phyloP scores from a whole-genome alignment of 2,797 vertebrate genomes.

The Pangasius macronema region DNA sequence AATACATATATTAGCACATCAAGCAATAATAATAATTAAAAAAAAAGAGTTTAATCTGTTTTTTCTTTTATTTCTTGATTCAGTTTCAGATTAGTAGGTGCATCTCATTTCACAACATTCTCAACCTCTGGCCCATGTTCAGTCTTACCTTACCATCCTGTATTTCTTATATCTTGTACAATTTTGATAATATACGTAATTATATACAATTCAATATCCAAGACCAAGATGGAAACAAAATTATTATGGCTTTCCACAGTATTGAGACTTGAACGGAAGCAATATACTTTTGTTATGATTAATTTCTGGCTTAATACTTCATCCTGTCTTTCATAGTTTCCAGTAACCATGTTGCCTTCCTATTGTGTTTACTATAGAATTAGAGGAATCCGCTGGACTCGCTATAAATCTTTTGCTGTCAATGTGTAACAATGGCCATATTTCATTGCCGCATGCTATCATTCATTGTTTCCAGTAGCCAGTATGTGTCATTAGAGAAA shows the following conservation, averaged over 20 bases:
- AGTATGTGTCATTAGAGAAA: conserved; percentile 40
- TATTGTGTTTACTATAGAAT: background rate
- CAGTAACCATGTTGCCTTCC: background rate
- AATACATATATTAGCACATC: background rate
- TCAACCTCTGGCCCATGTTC: background rate
- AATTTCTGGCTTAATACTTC: background rate
- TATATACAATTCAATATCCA: background rate
- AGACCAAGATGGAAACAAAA: background rate
- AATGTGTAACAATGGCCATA: conserved; percentile 32
- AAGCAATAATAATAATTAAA: background rate
- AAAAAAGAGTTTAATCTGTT: background rate
- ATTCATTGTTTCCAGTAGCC: conserved; percentile 40
- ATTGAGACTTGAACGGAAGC: background rate
- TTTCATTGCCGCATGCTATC: conserved; percentile 28
- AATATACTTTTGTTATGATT: background rate
- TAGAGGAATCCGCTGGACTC: background rate
- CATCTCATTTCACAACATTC: background rate
- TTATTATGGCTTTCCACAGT: background rate
- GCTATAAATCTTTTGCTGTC: conserved; percentile 35
- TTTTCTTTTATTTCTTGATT: background rate
- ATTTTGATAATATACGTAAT: background rate
- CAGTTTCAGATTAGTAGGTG: background rate
- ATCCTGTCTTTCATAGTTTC: conserved; percentile 8
- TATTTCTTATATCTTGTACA: background rate
- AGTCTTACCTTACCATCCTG: background rate